Evolutionary conservation across 1,140 invertebrate species (phyloP), one percentile per base, ranked within the genome.

Genomic region (Arion vulgaris): DNA sequence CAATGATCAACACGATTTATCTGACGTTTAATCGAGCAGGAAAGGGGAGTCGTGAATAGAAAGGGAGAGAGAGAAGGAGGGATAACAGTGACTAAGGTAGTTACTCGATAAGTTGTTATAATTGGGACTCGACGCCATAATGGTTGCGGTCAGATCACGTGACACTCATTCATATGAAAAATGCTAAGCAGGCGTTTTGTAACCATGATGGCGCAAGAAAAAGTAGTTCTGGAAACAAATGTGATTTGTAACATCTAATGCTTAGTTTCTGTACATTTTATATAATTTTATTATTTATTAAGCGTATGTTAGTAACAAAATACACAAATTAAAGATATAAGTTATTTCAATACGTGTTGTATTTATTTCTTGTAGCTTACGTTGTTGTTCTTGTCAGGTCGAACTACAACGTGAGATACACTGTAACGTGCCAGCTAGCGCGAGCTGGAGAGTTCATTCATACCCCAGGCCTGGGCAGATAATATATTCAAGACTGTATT

Each of bases 81-180:
- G n/a, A n/a, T n/a, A n/a, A n/a, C n/a, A n/a, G n/a, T n/a, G n/a
- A n/a, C n/a, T n/a, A n/a, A n/a, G n/a, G n/a, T n/a, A n/a, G 73
- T 75, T n/a, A 75, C 73, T 32, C 45, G 73, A 75, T 75, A 75
- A 32, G 45, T 51, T 23, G 15, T n/a, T 75, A 15, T 39, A 45
- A 75, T 45, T 34, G 38, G 39, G 26, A 49, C 39, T 51, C 73
- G 73, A 66, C 76, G 57, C 76, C 76, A 78, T 66, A 38, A 78
- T 78, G 53, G 45, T 28, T 78, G 76, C 76, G 51, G 76, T 78
- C 53, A 78, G 11, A 38, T 78, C 76, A 78, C 76, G 76, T 78
- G 76, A 66, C 45, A 66, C 76, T 78, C 76, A 78, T 78, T 78
- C 76, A 78, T 78, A 66, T 78, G 57, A 78, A 78, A 78, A 66